phyloP scores from a whole-genome alignment of 1,140 invertebrate species.

The Tachypleus tridentatus region DNA sequence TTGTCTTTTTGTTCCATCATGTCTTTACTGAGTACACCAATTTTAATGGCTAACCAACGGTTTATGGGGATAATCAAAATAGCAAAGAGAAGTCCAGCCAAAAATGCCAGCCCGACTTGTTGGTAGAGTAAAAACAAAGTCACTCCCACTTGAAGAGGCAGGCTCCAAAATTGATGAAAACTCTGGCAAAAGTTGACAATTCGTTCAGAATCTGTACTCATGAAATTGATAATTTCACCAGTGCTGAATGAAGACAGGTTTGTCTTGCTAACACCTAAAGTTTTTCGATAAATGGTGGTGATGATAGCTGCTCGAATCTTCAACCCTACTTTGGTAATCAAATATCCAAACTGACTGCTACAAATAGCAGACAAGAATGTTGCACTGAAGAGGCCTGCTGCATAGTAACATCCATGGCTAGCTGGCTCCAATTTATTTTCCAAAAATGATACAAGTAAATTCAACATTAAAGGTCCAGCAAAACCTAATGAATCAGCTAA shows the following conservation, averaged over 20 bases:
- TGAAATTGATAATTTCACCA: constrained; percentile 90
- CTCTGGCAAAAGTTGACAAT: constrained; percentile 91
- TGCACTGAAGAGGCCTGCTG: constrained; percentile 46
- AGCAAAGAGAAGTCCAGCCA: constrained; percentile 77
- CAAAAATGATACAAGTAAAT: constrained; percentile 64
- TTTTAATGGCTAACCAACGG: constrained; percentile 75
- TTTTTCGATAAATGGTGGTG: constrained; percentile 74
- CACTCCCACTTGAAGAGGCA: constrained; percentile 73
- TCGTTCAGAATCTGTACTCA: constrained; percentile 89
- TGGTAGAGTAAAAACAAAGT: constrained; percentile 67
- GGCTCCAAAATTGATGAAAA: constrained; percentile 94
- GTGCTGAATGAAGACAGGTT: constrained; percentile 44
- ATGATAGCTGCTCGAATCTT: constrained; percentile 76
- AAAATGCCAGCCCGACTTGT: constrained; percentile 81
- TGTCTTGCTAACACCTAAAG: constrained; percentile 42
- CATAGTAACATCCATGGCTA: constrained; percentile 62
- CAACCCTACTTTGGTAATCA: constrained; percentile 66
- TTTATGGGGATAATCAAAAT: constrained; percentile 90
- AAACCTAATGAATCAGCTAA: constrained; percentile 70
- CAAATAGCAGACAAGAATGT: constrained; percentile 53
- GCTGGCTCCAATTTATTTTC: constrained; percentile 54
- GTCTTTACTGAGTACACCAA: constrained; percentile 68
- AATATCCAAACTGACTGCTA: constrained; percentile 79
- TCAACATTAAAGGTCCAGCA: constrained; percentile 75
- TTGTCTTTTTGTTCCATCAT: constrained; percentile 88